These are phyloP conservation scores for Stenichneumon culpator DNA, from an alignment of 2,888 invertebrate genomes.

Conservation along the genomic window DNA sequence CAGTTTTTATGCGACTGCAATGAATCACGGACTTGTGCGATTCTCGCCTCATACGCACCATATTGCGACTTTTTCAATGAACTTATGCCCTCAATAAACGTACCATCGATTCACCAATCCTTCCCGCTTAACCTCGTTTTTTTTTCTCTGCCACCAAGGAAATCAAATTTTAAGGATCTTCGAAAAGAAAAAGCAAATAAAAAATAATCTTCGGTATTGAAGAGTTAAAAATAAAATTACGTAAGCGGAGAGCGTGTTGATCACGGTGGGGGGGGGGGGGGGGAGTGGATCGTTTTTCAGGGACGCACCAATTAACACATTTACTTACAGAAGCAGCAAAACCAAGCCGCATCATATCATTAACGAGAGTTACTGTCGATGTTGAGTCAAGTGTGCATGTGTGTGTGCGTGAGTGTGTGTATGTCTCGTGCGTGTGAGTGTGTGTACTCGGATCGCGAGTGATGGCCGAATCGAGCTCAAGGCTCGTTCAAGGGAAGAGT, in stretches of 20 bases:
- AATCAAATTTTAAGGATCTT: too few species aligned
- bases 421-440: slow-evolving; percentile 27
- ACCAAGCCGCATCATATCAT: slow-evolving; percentile 58
- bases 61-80: background rate
- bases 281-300: slow-evolving; percentile 47
- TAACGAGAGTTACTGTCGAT: slow-evolving; percentile 54
- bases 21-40: background rate
- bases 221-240: slow-evolving; percentile 20
- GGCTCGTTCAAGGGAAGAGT: slow-evolving; percentile 65
- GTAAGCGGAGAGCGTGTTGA: background rate
- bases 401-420: slow-evolving; percentile 27
- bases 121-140: too few species aligned
- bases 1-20: background rate
- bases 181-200: background rate
- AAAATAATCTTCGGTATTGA: background rate
- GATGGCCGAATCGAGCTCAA: slow-evolving; percentile 66
- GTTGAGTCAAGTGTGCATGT: slow-evolving; percentile 49
- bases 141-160: too few species aligned
- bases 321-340: slow-evolving; percentile 43
- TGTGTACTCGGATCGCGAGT: slow-evolving; percentile 51
- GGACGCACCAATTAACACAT: slow-evolving; percentile 66
- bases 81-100: background rate
- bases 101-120: background rate
- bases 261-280: slow-evolving; percentile 22
- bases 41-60: background rate